Conservation (phyloP, 2,888 invertebrate species). For the Lepidonotus clava region DNA sequence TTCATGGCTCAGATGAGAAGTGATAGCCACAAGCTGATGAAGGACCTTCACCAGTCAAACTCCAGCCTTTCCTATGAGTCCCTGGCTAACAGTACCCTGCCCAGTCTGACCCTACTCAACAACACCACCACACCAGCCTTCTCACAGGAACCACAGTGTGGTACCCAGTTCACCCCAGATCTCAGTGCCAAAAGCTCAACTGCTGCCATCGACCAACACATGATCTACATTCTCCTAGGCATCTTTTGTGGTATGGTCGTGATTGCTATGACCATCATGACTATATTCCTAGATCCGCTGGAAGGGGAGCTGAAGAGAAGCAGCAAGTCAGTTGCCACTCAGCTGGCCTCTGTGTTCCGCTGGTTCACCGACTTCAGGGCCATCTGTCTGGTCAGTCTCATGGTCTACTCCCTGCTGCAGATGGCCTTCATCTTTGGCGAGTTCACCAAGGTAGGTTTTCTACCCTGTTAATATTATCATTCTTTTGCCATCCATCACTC, state of each 20-base stretch:
- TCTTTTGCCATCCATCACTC: background rate
- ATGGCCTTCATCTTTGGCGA: slow-evolving; percentile 77
- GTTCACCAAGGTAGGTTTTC: slow-evolving; percentile 73
- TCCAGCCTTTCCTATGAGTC: background rate
- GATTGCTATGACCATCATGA: slow-evolving; percentile 68
- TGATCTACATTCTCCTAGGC: slow-evolving; percentile 70
- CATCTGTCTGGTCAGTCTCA: slow-evolving; percentile 70
- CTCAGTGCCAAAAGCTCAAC: background rate
- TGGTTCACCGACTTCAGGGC: slow-evolving; percentile 71
- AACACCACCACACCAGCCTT: background rate
- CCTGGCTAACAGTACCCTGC: background rate
- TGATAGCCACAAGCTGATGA: background rate
- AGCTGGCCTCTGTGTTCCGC: slow-evolving; percentile 68
- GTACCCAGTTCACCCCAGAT: background rate
- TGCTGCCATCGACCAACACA: slow-evolving; percentile 1
- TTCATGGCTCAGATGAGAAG: slow-evolving; percentile 37
- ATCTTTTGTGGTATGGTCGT: slow-evolving; percentile 71
- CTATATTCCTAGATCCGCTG: slow-evolving; percentile 72
- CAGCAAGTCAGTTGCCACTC: slow-evolving; percentile 60
- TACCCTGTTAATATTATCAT: background rate
- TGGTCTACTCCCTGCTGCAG: slow-evolving; percentile 74
- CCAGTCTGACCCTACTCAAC: background rate
- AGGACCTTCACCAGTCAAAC: background rate
- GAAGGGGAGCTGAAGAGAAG: slow-evolving; percentile 65
- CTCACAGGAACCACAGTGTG: slow-evolving; percentile 2